Conservation (phyloP, 1,140 invertebrate species). For the Zaprionus ornatus region DNA sequence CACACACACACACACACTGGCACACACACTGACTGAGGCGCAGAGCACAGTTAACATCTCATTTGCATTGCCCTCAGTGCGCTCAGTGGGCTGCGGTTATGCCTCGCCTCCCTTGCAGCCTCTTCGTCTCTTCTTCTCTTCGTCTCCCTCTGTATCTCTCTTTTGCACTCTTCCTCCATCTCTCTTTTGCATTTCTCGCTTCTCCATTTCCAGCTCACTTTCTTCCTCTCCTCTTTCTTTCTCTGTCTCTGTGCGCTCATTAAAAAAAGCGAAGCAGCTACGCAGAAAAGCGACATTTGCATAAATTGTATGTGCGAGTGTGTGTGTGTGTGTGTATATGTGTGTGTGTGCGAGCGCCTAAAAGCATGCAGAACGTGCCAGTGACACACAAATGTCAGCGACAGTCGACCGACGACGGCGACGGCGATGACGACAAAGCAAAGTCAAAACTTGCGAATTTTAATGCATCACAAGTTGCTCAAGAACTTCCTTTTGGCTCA, state of each 20-base stretch:
- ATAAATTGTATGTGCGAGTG: constrained; percentile 47
- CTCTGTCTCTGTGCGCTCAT: constrained; percentile 59
- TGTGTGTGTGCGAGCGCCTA: constrained; percentile 32
- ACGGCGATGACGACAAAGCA: constrained; percentile 28
- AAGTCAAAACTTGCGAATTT: constrained; percentile 79
- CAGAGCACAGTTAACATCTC: constrained; percentile 22
- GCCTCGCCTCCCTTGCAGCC: neutral
- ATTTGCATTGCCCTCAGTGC: constrained; percentile 40
- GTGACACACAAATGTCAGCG: constrained; percentile 75
- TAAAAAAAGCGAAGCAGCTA: constrained; percentile 76
- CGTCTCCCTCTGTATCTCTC: constrained; percentile 3
- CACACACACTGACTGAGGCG: neutral
- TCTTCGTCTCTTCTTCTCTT: neutral
- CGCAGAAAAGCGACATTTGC: constrained; percentile 75
- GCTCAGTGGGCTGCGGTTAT: constrained; percentile 20
- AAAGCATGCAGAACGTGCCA: constrained; percentile 73
- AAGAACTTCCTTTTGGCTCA: constrained; percentile 48
- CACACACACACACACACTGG: constrained; percentile 10
- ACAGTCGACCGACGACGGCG: constrained; percentile 9
- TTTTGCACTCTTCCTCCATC: neutral
- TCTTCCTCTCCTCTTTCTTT: neutral
- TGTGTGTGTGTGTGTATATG: constrained; percentile 15
- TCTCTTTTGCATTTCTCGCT: neutral
- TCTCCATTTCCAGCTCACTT: neutral
- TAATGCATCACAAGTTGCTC: constrained; percentile 78